Evolutionary conservation across 2,113 vertebrate genomes (phyloP).

Genomic region (Sprattus sprattus): DNA sequence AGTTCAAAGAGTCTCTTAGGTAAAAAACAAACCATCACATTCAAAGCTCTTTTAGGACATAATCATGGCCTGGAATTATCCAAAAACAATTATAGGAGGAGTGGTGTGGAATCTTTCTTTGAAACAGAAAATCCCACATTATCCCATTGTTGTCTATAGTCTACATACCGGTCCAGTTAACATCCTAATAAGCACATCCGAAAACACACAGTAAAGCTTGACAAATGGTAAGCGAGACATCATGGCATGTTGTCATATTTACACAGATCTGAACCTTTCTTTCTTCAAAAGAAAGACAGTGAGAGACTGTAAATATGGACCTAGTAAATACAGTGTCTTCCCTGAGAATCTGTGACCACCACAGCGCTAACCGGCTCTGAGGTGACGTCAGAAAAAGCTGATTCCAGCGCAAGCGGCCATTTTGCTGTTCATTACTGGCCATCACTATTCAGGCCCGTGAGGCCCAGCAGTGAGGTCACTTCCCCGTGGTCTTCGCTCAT

Average conservation of each 20-base stretch:
- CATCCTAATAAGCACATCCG: neutral
- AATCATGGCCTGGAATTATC: neutral
- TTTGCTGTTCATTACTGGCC: slow-evolving; percentile 65
- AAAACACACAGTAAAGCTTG: neutral
- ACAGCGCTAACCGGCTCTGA: slow-evolving; percentile 27
- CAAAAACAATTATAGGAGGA: neutral
- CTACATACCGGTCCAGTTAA: neutral
- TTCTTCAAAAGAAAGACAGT: neutral
- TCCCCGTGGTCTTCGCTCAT: slow-evolving; percentile 65
- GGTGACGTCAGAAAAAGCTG: slow-evolving; percentile 34
- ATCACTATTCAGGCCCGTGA: slow-evolving; percentile 58
- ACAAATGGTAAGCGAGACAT: no score
- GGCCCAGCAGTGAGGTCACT: slow-evolving; percentile 68
- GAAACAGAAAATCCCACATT: neutral
- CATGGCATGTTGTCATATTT: no score
- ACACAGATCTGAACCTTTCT: no score
- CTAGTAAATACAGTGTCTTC: neutral
- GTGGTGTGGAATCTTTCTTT: neutral
- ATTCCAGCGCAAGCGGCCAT: slow-evolving; percentile 46
- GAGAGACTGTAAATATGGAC: neutral
- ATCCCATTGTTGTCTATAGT: neutral
- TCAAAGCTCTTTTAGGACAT: neutral
- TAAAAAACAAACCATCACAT: neutral
- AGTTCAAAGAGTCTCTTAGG: neutral
- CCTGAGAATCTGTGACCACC: neutral